Conservation (phyloP, 2,113 vertebrate genomes). For the Catharus fuscescens region DNA sequence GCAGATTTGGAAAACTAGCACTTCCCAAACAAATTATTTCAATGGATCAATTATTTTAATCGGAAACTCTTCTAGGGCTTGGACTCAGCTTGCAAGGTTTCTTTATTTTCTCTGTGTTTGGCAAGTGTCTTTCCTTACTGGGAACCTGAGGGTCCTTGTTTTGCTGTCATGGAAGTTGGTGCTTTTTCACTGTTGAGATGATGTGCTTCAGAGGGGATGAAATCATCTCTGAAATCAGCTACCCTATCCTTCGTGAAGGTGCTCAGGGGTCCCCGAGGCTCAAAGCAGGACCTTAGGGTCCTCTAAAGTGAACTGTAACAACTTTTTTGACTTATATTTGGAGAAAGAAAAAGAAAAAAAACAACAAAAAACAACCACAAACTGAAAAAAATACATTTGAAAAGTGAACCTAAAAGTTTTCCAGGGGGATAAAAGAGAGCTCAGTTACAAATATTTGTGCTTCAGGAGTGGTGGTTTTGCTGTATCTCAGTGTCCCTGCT, state of each 20-base stretch:
- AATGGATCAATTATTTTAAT: background rate
- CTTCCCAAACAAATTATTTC: rapidly evolving
- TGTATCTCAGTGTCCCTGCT: background rate
- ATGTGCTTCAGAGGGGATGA: background rate
- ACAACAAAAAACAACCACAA: background rate
- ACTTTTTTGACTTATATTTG: background rate
- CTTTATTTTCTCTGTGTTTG: background rate
- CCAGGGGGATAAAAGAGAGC: background rate
- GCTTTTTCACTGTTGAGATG: background rate
- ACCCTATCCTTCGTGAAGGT: rapidly evolving
- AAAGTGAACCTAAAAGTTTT: background rate
- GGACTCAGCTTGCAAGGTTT: background rate
- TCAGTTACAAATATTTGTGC: background rate
- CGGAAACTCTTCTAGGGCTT: background rate
- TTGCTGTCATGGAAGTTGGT: background rate
- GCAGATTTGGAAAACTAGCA: background rate
- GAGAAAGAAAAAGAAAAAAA: background rate
- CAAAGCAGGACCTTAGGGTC: background rate
- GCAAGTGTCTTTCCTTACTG: background rate
- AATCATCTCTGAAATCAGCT: background rate
- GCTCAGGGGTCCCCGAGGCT: background rate
- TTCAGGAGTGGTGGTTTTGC: background rate
- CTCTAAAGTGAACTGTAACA: background rate
- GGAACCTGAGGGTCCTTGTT: background rate
- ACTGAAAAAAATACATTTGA: background rate